phyloP scores from a whole-genome alignment of 2,113 vertebrate species.

The Sylvilagus bachmani region DNA sequence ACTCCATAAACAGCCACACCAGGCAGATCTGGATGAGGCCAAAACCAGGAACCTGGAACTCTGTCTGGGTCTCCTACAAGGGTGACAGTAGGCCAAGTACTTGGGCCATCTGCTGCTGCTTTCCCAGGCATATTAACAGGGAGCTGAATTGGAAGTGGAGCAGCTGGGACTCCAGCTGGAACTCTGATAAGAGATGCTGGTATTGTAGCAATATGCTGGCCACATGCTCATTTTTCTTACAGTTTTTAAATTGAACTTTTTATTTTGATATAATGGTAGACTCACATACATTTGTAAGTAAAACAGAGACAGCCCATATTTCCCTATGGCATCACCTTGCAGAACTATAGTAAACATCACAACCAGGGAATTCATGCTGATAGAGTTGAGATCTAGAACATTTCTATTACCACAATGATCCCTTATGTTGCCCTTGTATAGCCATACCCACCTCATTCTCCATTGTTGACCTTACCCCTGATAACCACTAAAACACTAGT shows the following conservation, averaged over 20 bases:
- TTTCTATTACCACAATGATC: background rate
- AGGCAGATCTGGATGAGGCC: too few relatives aligned
- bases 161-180: too few relatives aligned
- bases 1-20: too few relatives aligned
- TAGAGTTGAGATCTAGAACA: background rate
- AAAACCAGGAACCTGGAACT: too few relatives aligned
- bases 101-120: too few relatives aligned
- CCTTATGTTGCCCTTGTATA: background rate
- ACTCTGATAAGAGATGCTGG: too few relatives aligned
- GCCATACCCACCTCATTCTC: background rate
- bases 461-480: background rate
- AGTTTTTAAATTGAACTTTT: conserved; percentile 6
- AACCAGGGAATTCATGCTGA: background rate
- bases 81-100: too few relatives aligned
- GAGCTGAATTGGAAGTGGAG: too few relatives aligned
- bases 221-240: background rate
- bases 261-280: background rate
- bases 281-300: background rate
- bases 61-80: too few relatives aligned
- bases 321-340: background rate
- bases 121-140: too few relatives aligned
- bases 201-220: background rate
- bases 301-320: background rate
- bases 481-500: background rate
- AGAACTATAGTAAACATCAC: background rate